phyloP scores from a whole-genome alignment of 2,797 vertebrate species.

The Clarias fuscus region DNA sequence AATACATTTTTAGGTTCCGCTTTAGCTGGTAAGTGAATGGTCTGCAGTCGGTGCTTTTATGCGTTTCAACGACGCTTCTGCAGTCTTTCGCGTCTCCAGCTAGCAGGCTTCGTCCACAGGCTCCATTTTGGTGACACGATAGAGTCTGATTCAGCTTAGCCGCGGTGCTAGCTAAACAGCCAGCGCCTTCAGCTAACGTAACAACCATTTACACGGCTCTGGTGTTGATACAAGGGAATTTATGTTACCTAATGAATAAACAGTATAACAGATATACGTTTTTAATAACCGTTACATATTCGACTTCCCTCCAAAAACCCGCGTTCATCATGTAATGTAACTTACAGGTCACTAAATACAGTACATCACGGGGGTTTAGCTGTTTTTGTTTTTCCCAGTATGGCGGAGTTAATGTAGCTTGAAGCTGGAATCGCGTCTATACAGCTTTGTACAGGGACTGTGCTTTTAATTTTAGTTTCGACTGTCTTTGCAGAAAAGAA shows the following conservation, averaged over 20 bases:
- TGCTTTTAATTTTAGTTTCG: background rate
- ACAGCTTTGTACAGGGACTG: too few species aligned
- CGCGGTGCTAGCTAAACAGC: slow-evolving; percentile 12
- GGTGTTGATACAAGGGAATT: too few species aligned
- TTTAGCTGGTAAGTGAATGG: slow-evolving; percentile 37
- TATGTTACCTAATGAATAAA: too few species aligned
- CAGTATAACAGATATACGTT: too few species aligned
- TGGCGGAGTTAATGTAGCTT: background rate
- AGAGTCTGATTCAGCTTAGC: background rate
- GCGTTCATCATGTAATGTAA: too few species aligned
- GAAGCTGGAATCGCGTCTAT: too few species aligned
- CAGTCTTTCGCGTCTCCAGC: background rate
- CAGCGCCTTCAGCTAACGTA: background rate
- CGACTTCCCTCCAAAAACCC: too few species aligned
- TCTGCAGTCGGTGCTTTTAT: background rate
- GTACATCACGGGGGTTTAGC: background rate
- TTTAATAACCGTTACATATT: too few species aligned
- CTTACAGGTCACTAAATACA: background rate
- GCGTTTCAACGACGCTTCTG: too few species aligned
- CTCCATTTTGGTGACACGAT: slow-evolving; percentile 49
- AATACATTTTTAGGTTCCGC: background rate
- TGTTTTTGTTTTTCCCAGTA: too few species aligned
- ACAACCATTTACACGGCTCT: background rate
- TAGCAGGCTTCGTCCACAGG: background rate
- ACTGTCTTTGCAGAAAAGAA: background rate